Evolutionary conservation across 2,797 vertebrate genomes (phyloP).

Genomic region (Paguma larvata): DNA sequence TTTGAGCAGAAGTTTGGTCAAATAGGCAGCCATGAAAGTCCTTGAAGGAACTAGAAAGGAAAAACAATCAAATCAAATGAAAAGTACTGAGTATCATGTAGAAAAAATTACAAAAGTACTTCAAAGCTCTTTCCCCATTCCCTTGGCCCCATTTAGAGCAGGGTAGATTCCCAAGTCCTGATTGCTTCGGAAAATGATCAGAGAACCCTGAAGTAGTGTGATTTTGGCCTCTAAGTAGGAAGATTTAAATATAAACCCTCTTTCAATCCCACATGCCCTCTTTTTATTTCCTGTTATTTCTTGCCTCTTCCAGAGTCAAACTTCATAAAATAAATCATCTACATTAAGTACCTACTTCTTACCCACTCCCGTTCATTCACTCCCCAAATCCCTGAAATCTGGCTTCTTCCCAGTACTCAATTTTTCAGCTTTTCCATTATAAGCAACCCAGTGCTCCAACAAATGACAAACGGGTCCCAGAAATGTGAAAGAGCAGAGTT

Average conservation of each 20-base stretch:
- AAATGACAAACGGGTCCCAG: neutral
- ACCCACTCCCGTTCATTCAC: neutral
- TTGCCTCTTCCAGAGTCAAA: neutral
- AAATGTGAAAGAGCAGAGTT: neutral
- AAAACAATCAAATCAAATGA: constrained; percentile 27
- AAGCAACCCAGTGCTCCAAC: neutral
- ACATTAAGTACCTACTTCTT: neutral
- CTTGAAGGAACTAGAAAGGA: neutral
- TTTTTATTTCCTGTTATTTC: neutral
- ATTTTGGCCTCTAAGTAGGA: neutral
- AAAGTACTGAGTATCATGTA: neutral
- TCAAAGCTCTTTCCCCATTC: neutral
- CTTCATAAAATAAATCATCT: neutral
- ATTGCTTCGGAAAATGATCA: neutral
- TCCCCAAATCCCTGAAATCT: neutral
- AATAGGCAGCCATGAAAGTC: neutral
- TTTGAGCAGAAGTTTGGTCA: neutral
- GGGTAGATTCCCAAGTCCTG: neutral
- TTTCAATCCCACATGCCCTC: neutral
- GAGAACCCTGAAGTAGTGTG: neutral
- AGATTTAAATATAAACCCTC: neutral
- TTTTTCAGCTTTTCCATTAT: neutral
- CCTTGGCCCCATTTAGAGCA: neutral
- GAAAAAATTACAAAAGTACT: neutral
- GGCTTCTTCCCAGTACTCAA: neutral